A percentile compares a stretch with the other conserved stretches of the same genome.
Evolutionary conservation across 2,888 invertebrate genomes (phyloP).

Genomic region (Apodemia mormo): DNA sequence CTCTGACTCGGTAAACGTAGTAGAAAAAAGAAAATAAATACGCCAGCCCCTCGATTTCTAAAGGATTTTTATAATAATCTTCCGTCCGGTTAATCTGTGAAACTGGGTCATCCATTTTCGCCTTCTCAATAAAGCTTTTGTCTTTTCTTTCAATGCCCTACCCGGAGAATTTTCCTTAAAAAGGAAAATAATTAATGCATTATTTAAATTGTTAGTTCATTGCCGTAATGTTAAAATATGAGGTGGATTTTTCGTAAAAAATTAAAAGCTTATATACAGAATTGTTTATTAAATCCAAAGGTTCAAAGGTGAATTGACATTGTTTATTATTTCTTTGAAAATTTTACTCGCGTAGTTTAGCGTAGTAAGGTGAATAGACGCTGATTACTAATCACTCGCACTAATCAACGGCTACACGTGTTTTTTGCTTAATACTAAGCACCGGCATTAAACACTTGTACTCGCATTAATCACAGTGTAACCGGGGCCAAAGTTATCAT

Average conservation of each 20-base stretch:
- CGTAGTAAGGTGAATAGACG: too few species aligned
- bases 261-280: neutral
- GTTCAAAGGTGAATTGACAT: too few species aligned
- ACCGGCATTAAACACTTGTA: too few species aligned
- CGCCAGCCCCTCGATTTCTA: conserved; percentile 17
- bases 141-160: conserved; percentile 15
- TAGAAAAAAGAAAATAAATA: neutral
- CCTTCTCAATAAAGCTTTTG: conserved; percentile 19
- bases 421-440: too few species aligned
- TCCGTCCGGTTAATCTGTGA: conserved; percentile 9
- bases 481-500: too few species aligned
- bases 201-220: neutral
- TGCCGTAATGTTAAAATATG: neutral
- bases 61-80: conserved; percentile 20
- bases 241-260: neutral
- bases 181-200: conserved; percentile 10
- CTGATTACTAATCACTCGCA: too few species aligned
- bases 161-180: neutral
- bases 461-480: too few species aligned
- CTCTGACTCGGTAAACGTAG: neutral
- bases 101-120: conserved; percentile 18
- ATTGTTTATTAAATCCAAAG: too few species aligned
- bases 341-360: too few species aligned
- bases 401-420: too few species aligned
- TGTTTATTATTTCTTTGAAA: too few species aligned